phyloP scores from a whole-genome alignment of 2,113 vertebrate genomes.

The Limnothrissa miodon region DNA sequence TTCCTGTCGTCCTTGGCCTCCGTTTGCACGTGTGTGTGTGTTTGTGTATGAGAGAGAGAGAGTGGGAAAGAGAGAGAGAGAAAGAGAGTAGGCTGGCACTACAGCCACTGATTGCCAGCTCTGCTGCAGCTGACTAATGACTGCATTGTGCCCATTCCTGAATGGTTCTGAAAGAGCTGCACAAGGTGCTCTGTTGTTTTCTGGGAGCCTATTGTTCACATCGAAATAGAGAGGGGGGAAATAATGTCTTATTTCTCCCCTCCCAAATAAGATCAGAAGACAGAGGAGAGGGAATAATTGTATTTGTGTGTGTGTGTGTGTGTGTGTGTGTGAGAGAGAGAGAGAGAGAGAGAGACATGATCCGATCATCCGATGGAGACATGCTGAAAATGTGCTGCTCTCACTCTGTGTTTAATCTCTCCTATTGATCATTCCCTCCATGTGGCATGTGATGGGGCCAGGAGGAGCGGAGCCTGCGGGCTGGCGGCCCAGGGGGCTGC shows the following conservation, averaged over 20 bases:
- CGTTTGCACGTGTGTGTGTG: neutral
- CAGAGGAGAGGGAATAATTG: neutral
- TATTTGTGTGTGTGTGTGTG: neutral
- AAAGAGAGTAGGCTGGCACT: constrained; percentile 38
- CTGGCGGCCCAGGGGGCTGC: constrained; percentile 20
- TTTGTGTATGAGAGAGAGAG: neutral
- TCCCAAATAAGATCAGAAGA: neutral
- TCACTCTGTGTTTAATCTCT: constrained; percentile 53
- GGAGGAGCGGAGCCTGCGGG: neutral
- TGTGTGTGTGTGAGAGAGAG: constrained; percentile 17
- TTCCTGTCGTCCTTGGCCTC: constrained; percentile 16
- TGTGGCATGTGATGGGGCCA: neutral
- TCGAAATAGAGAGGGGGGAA: constrained; percentile 35
- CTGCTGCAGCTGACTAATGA: constrained; percentile 47
- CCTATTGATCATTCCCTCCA: constrained; percentile 57
- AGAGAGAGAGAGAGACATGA: constrained; percentile 21
- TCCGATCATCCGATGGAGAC: constrained; percentile 48
- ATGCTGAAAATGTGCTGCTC: constrained; percentile 44
- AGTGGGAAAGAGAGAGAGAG: constrained; percentile 25
- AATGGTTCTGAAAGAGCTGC: constrained; percentile 37
- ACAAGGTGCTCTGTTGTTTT: constrained; percentile 37
- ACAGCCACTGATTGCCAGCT: constrained; percentile 37
- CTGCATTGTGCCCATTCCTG: constrained; percentile 35
- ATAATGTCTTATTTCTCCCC: constrained; percentile 27
- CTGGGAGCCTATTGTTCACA: constrained; percentile 41